Conservation (phyloP, 1,140 invertebrate genomes). For the Mylabris phalerata region DNA sequence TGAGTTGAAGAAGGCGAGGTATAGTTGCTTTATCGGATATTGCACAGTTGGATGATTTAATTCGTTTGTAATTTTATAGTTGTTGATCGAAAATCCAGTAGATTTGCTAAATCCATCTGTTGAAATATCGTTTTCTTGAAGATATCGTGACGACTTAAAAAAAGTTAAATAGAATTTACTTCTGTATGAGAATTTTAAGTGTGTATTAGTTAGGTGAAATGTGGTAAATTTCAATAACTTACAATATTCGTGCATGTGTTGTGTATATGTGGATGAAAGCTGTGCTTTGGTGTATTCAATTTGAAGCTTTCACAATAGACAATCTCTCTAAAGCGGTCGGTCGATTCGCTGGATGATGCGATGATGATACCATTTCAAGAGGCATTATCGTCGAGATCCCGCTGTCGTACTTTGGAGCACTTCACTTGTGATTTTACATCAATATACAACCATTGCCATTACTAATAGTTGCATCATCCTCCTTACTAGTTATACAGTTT, state of each 20-base stretch:
- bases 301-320: constrained; percentile 27
- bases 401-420: constrained; percentile 15
- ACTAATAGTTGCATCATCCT: background rate
- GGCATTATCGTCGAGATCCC: constrained; percentile 14
- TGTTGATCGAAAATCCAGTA: too few relatives aligned
- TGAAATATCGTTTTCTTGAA: too few relatives aligned
- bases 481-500: too few relatives aligned
- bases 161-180: too few relatives aligned
- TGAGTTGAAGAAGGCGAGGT: too few relatives aligned
- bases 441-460: constrained; percentile 6
- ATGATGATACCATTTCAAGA: constrained; percentile 14
- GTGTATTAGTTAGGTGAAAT: too few relatives aligned
- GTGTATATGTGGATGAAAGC: constrained; percentile 8
- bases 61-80: too few relatives aligned
- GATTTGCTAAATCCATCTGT: too few relatives aligned
- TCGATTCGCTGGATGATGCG: constrained; percentile 14
- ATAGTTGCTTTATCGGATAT: too few relatives aligned
- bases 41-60: too few relatives aligned
- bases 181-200: too few relatives aligned
- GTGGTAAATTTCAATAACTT: constrained; percentile 9
- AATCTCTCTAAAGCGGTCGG: constrained; percentile 20
- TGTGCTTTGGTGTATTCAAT: constrained; percentile 20
- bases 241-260: background rate
- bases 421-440: constrained; percentile 12
- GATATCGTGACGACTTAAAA: too few relatives aligned